Percentiles rank a stretch among this genome's conserved stretches.
Conservation (phyloP, 2,113 vertebrate species). For the Trematomus loennbergii region DNA sequence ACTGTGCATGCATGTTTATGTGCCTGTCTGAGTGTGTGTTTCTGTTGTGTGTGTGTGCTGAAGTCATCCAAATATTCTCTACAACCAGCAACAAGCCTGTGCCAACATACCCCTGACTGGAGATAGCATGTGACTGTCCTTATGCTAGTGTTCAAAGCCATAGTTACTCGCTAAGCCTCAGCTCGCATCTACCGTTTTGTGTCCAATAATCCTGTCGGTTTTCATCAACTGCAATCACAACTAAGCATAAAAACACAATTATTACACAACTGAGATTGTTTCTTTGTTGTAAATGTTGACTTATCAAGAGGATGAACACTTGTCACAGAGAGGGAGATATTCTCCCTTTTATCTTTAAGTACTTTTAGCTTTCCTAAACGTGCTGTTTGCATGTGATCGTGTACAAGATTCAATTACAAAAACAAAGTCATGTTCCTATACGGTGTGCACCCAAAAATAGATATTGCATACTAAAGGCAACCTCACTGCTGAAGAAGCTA, state of each 20-base stretch:
- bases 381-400: not conserved
- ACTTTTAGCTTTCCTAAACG: not conserved
- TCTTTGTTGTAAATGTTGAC: not conserved
- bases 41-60: conserved; percentile 46
- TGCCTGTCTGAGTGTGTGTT: conserved; percentile 11
- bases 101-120: conserved; percentile 80
- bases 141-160: conserved; percentile 79
- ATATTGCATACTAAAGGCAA: not conserved
- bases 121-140: conserved; percentile 81
- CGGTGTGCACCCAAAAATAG: not conserved
- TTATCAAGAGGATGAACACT: too few species aligned
- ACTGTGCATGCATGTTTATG: conserved; percentile 26
- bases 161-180: conserved; percentile 72
- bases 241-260: conserved; percentile 52
- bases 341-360: not conserved
- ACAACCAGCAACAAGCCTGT: conserved; percentile 65
- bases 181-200: conserved; percentile 67
- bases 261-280: conserved; percentile 2
- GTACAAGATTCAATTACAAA: conserved; percentile 10
- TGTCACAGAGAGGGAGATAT: not conserved
- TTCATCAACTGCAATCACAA: conserved; percentile 56
- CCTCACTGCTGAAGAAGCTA: too few species aligned
- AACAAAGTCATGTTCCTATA: not conserved
- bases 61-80: conserved; percentile 77
- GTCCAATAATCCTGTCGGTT: conserved; percentile 72